Evolutionary conservation across 2,888 invertebrate species (phyloP), one percentile per base, ranked within the genome.

Genomic region (Baccha elongata): DNA sequence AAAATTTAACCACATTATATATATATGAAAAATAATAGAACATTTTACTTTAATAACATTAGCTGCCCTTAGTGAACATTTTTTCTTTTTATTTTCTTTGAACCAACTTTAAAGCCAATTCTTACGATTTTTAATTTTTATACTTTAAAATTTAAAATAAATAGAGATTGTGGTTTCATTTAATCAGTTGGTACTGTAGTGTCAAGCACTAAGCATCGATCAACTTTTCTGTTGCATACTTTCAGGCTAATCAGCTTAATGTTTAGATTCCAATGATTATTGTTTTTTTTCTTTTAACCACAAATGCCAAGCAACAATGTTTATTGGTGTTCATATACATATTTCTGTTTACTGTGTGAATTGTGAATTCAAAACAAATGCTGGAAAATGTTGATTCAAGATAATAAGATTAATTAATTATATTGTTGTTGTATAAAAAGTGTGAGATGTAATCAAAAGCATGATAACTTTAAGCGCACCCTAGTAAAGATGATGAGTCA

Each of bases 391-490:
- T 42, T 40, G 40, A 23, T 60, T 60, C 6, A 6, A 42, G 26
- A 60, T 40, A 10, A 15, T 13, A 4, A 23, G 40, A 26, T 58
- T 40, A 40, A 26, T 40, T 50, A 10, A 40, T 40, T 21, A 5
- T 37, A 19, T 17, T 21, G 2, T 19, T 5, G 8, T 55, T 53
- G 15, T 3, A 6, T 13, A 4, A 13, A 26, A 23, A 17, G 40
- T 26, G 6, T 40, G 8, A 40, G 2, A 10, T 58, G 23, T 42
- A 42, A 42, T 60, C 42, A 60, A n/a, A 60, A 60, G 11, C 42
- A 42, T 11, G 15, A 8, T 10, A 21, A 11, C 6, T 15, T 10
- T 5, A 2, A 52, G 3, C 52, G 17, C 29, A 52, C 52, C 29
- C 8, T 13, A 15, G 2, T 15, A 21, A n/a, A n/a, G 21, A 1